These are phyloP conservation scores for Nestor notabilis DNA, from an alignment of 2,113 vertebrate genomes.

Conservation along the genomic window DNA sequence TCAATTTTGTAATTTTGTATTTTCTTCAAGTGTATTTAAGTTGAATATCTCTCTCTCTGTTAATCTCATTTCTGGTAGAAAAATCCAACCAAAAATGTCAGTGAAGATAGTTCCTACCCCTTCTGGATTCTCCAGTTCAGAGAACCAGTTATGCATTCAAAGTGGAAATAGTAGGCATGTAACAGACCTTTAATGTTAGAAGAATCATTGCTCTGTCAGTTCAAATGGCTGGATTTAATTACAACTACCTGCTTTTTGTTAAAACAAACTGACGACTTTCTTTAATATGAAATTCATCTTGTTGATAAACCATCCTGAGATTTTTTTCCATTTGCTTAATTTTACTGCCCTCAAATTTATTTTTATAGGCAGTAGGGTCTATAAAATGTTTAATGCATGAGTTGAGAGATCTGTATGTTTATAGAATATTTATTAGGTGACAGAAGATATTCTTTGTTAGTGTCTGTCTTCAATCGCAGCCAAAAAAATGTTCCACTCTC, in stretches of 20 bases:
- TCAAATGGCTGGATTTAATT: conserved; percentile 9
- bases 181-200: neutral
- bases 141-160: neutral
- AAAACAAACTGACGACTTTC: neutral
- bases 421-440: conserved; percentile 63
- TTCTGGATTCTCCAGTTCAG: neutral
- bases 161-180: neutral
- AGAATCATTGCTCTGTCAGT: neutral
- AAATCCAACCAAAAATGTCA: neutral
- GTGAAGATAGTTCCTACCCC: neutral
- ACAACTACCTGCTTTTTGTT: neutral
- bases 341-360: conserved; percentile 43
- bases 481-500: neutral
- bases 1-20: neutral
- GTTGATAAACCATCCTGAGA: neutral
- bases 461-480: neutral
- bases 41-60: neutral
- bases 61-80: neutral
- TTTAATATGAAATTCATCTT: neutral
- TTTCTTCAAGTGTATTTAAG: neutral
- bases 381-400: conserved; percentile 58
- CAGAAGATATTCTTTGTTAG: conserved; percentile 35
- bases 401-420: conserved; percentile 34
- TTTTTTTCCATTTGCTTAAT: conserved; percentile 21
- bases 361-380: conserved; percentile 14